Conservation (phyloP, 2,888 invertebrate species). For the Luffia ferchaultella region DNA sequence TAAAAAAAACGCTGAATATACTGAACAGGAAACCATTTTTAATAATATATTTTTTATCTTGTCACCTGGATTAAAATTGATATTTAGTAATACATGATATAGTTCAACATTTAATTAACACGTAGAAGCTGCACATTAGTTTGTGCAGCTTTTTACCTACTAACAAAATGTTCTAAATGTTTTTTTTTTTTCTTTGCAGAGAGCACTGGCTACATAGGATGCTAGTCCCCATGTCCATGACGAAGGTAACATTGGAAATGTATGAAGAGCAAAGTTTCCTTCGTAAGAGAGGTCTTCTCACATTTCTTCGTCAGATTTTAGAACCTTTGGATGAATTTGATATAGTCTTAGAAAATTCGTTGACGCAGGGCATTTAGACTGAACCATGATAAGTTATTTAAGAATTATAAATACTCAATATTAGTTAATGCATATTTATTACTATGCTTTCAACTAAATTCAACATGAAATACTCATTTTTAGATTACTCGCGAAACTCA, state of each 20-base stretch:
- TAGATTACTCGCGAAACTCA: too few relatives aligned
- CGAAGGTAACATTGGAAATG: slow-evolving; percentile 90
- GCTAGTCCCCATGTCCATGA: slow-evolving; percentile 89
- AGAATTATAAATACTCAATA: not conserved
- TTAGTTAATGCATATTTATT: not conserved
- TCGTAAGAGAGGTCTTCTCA: slow-evolving; percentile 83
- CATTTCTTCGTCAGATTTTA: slow-evolving; percentile 89
- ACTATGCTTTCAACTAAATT: not conserved
- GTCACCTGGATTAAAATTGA: too few relatives aligned
- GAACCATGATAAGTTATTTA: not conserved
- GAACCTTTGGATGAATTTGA: slow-evolving; percentile 91
- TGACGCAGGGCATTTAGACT: slow-evolving; percentile 68
- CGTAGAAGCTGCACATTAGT: too few relatives aligned
- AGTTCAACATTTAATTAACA: too few relatives aligned
- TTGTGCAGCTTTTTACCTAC: too few relatives aligned
- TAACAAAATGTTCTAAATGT: too few relatives aligned
- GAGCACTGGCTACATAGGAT: slow-evolving; percentile 91
- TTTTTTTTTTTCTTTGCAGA: slow-evolving; percentile 49
- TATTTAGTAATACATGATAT: too few relatives aligned
- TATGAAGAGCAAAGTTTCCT: slow-evolving; percentile 97
- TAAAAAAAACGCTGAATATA: too few relatives aligned
- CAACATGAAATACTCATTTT: not conserved
- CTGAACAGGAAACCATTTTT: too few relatives aligned
- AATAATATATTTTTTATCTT: too few relatives aligned
- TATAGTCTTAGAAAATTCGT: slow-evolving; percentile 85